Conservation (phyloP, 2,888 invertebrate genomes). For the Epinotia nisella region DNA sequence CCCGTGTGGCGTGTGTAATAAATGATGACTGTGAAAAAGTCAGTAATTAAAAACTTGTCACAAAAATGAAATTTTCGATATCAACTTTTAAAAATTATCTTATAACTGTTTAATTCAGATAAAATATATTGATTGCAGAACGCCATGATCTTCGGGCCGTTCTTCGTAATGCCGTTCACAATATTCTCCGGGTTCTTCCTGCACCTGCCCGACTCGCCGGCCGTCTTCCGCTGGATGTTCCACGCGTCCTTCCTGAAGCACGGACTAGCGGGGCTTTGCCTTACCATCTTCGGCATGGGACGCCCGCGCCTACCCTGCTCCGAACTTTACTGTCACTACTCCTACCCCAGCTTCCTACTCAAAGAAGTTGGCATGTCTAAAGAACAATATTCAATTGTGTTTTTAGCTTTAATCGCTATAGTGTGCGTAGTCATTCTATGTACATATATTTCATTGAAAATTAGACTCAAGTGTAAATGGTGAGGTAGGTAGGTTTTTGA, state of each 20-base stretch:
- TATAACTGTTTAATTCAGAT: too few relatives aligned
- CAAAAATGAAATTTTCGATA: too few relatives aligned
- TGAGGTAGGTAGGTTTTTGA: conserved; percentile 50
- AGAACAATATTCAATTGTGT: conserved; percentile 87
- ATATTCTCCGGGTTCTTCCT: conserved; percentile 97
- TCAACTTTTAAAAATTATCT: too few relatives aligned
- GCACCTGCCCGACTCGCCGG: conserved; percentile 91
- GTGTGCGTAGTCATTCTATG: conserved; percentile 86
- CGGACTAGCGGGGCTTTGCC: conserved; percentile 92
- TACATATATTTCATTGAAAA: conserved; percentile 88
- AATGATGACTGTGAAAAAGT: too few relatives aligned
- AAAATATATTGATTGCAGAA: conserved; percentile 85
- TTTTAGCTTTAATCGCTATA: conserved; percentile 86
- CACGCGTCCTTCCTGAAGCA: conserved; percentile 95
- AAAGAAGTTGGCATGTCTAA: conserved; percentile 88
- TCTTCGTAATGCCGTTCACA: conserved; percentile 93
- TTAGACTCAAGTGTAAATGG: conserved; percentile 85
- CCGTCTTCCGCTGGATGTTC: conserved; percentile 92
- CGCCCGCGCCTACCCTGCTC: conserved; percentile 90
- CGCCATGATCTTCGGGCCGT: conserved; percentile 95
- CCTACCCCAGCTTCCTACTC: conserved; percentile 89
- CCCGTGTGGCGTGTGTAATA: too few relatives aligned
- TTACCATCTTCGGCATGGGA: conserved; percentile 93
- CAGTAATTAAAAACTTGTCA: too few relatives aligned
- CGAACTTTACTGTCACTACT: conserved; percentile 90